These are phyloP conservation scores for Crypturellus tataupa DNA, from an alignment of 2,797 vertebrate genomes.

Conservation along the genomic window DNA sequence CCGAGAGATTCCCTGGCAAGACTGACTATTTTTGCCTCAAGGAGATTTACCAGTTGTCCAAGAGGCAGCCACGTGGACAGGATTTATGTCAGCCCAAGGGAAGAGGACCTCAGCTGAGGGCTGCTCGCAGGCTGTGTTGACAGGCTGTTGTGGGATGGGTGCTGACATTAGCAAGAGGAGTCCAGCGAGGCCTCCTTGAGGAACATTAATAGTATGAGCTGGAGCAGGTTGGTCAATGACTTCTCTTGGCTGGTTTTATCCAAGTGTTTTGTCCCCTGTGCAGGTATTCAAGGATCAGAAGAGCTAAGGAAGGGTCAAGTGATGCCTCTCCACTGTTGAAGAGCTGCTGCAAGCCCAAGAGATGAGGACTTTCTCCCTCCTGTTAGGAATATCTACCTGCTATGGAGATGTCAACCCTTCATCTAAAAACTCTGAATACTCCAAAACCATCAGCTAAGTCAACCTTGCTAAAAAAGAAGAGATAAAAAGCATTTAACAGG, in stretches of 20 bases:
- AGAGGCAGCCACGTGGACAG: not conserved
- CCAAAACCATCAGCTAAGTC: not conserved
- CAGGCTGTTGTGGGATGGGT: not conserved
- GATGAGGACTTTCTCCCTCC: fast-evolving
- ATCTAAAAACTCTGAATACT: not conserved
- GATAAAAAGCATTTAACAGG: not conserved
- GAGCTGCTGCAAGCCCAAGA: not conserved
- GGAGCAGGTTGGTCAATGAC: not conserved
- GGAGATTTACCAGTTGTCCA: fast-evolving
- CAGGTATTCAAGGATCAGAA: fast-evolving
- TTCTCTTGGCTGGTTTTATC: not conserved
- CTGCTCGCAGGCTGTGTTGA: fast-evolving
- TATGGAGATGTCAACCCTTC: not conserved
- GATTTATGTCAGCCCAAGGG: not conserved
- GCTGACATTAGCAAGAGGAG: not conserved
- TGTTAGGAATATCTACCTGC: not conserved
- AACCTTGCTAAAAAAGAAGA: not conserved
- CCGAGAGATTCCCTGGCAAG: not conserved
- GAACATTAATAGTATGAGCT: not conserved
- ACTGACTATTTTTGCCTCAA: not conserved
- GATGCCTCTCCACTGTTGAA: not conserved
- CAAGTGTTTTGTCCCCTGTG: not conserved
- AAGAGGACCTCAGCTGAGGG: not conserved
- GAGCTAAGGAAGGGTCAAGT: fast-evolving
- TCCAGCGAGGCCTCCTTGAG: not conserved